Conservation (phyloP, 2,888 invertebrate species). For the Drosophila macrospina region DNA sequence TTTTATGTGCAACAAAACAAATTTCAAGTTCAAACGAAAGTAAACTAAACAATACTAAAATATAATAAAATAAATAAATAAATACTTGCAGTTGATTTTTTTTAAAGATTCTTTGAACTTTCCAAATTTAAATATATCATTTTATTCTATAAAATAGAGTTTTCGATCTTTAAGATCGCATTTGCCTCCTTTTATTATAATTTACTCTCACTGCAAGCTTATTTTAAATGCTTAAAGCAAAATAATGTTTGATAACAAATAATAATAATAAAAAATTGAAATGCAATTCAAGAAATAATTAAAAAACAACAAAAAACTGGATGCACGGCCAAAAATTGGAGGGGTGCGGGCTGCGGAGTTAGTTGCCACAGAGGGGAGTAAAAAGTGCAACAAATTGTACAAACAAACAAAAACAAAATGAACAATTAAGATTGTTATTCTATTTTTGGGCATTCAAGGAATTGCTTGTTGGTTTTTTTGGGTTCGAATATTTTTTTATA, state of each 20-base stretch:
- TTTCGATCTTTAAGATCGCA: slow-evolving; percentile 14
- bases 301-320: slow-evolving; percentile 18
- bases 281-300: slow-evolving; percentile 23
- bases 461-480: slow-evolving; percentile 27
- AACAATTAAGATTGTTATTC: not conserved
- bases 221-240: slow-evolving; percentile 22
- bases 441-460: slow-evolving; percentile 16
- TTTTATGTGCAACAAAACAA: slow-evolving; percentile 31
- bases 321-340: slow-evolving; percentile 48
- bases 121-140: slow-evolving; percentile 1
- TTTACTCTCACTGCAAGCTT: slow-evolving; percentile 7
- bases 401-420: not conserved
- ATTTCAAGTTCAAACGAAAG: slow-evolving; percentile 3
- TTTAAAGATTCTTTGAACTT: slow-evolving; percentile 12
- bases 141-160: slow-evolving; percentile 7
- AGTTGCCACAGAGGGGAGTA: not conserved
- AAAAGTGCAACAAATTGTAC: not conserved
- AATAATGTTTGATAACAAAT: slow-evolving; percentile 8
- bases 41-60: too few species aligned
- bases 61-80: not conserved
- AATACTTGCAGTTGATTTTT: slow-evolving; percentile 24
- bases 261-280: slow-evolving; percentile 8
- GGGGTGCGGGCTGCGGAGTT: slow-evolving; percentile 7
- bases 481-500: slow-evolving; percentile 46
- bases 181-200: not conserved